Evolutionary conservation across 1,140 invertebrate species (phyloP), one percentile per base, ranked within the genome.

Genomic region (Drosophila nasuta): DNA sequence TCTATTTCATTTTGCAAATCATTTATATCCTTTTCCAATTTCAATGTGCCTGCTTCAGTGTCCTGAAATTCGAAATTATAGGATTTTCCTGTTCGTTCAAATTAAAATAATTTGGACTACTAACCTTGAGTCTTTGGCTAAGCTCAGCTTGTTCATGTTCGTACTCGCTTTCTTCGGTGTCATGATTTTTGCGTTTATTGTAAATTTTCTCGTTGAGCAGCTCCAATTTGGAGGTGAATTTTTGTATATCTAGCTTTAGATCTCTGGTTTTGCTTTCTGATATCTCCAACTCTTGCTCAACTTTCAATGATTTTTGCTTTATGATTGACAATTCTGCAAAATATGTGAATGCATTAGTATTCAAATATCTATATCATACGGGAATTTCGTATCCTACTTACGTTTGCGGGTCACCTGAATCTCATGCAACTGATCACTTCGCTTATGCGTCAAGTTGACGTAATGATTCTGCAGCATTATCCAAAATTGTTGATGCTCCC

Each of bases 401-500:
- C 95, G 95, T 93, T 96, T 96, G 46, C 94, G 94, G 7, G 96
- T 92, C 15, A 96, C 92, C 85, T 95, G 95, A 48, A 96, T 94
- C 76, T 96, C 94, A 28, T 94, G 93, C 1, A 96, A 81, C 75
- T 96, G 94, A 68, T 93, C 91, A 74, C 95, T 95, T 79, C 95
- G 93, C 75, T 96, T 94, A 68, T 95, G 92, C 0, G 95, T 94
- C 4, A 97, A 91, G 64, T 93, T 93, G 1, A 96, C 94, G 54
- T 96, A 94, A 78, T 95, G 94, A 13, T 94, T 94, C 91, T 97
- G 96, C 72, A 96, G 93, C 46, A 96, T 94, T 52, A 97, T 91
- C 96, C 96, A 97, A 88, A 95, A 94, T 68, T 95, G 94, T 86
- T 97, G 95, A 66, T 95, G 92, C 49, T 94, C 92, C 74, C 95